phyloP scores from a whole-genome alignment of 2,888 invertebrate genomes.

The Branchellion lobata region DNA sequence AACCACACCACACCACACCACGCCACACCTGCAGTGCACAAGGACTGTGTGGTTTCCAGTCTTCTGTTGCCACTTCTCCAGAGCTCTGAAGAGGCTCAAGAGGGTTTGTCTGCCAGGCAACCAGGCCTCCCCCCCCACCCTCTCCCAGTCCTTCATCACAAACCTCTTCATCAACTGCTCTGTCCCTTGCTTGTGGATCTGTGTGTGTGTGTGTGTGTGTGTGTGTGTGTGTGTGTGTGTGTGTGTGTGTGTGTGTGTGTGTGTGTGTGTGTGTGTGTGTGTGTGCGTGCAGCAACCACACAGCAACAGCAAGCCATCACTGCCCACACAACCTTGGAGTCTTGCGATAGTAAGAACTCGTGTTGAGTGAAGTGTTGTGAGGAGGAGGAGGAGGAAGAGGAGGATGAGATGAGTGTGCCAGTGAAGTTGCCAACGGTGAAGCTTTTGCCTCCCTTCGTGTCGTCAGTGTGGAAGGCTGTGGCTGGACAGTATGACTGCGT shows the following conservation, averaged over 20 bases:
- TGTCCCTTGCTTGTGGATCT: not conserved
- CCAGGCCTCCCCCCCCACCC: not conserved
- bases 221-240: not conserved
- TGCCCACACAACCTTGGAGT: not conserved
- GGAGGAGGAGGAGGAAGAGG: conserved; percentile 6
- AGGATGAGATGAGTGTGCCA: conserved; percentile 23
- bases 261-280: conserved; percentile 51
- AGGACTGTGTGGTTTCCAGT: conserved; percentile 70
- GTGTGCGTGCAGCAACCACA: conserved; percentile 54
- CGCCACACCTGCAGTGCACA: conserved; percentile 77
- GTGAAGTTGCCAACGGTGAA: not conserved
- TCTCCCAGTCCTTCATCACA: not conserved
- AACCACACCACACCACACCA: not conserved
- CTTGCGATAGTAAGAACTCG: conserved; percentile 18
- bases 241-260: not conserved
- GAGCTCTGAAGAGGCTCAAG: conserved; percentile 57
- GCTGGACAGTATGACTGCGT: not conserved
- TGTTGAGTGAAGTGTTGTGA: conserved; percentile 28
- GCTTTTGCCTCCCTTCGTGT: not conserved
- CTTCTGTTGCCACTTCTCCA: conserved; percentile 59
- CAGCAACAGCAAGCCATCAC: not conserved
- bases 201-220: not conserved
- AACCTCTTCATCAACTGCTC: not conserved
- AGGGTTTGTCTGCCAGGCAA: conserved; percentile 57
- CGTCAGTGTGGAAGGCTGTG: not conserved